Evolutionary conservation across 2,113 vertebrate genomes (phyloP).

Genomic region (Cariama cristata): DNA sequence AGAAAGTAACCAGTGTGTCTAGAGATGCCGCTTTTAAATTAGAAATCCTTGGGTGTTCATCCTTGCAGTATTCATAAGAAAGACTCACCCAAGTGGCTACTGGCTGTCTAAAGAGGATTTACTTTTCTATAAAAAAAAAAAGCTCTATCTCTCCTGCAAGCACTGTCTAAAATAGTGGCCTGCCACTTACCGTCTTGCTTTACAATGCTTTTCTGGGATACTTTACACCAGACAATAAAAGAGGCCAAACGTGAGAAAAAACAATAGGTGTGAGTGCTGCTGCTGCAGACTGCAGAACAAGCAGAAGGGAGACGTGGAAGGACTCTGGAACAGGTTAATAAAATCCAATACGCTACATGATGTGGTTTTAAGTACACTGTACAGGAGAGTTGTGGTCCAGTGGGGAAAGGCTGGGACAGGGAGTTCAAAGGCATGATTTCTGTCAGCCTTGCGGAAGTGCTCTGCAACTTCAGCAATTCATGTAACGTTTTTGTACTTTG

Average conservation of each 20-base stretch:
- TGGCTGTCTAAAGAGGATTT: not conserved
- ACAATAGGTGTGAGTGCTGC: not conserved
- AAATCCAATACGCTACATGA: rapidly evolving
- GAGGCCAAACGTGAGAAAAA: not conserved
- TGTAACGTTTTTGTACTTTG: rapidly evolving
- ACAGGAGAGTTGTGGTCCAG: not conserved
- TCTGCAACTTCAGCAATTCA: not conserved
- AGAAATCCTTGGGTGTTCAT: not conserved
- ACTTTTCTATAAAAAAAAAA: not conserved
- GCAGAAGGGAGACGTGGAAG: not conserved
- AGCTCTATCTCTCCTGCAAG: not conserved
- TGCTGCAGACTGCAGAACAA: not conserved
- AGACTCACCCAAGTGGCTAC: not conserved
- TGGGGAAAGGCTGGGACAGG: not conserved
- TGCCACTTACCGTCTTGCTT: not conserved
- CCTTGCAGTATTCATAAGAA: not conserved
- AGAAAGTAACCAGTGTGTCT: not conserved
- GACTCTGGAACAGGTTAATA: not conserved
- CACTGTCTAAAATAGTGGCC: not conserved
- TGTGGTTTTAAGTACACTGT: not conserved
- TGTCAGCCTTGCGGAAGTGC: not conserved
- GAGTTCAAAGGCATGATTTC: not conserved
- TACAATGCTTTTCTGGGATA: not conserved
- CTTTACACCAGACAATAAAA: not conserved
- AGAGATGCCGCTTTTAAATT: not conserved